Percentiles rank a stretch among this genome's conserved stretches.
Evolutionary conservation across 2,113 vertebrate genomes (phyloP).

Genomic region (Onychorhynchus coronatus): DNA sequence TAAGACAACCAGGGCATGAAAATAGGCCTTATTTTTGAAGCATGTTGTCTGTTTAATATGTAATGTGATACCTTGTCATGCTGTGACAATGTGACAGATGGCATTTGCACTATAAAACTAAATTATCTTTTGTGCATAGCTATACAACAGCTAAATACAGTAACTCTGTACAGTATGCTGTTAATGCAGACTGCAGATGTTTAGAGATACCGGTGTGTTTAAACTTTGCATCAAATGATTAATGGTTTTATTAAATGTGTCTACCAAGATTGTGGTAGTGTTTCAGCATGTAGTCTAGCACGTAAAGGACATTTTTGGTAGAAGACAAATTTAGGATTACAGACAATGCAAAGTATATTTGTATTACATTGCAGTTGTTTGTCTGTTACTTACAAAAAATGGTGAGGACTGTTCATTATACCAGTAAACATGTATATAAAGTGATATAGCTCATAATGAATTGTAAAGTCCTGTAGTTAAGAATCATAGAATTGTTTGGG

Average conservation of each 20-base stretch:
- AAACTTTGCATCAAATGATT: neutral
- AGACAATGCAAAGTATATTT: neutral
- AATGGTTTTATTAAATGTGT: neutral
- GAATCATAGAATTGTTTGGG: neutral
- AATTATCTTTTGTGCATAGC: constrained; percentile 74
- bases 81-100: constrained; percentile 73
- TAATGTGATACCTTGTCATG: constrained; percentile 75
- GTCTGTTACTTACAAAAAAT: neutral
- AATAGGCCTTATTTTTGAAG: constrained; percentile 60
- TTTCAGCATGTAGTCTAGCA: neutral
- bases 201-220: constrained; percentile 11
- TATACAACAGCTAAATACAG: constrained; percentile 57
- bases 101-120: constrained; percentile 64
- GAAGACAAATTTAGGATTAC: neutral
- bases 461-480: neutral
- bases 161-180: constrained; percentile 51
- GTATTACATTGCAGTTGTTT: neutral
- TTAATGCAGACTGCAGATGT: constrained; percentile 65
- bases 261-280: neutral
- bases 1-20: constrained; percentile 39
- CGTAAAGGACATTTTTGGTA: neutral
- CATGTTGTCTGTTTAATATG: constrained; percentile 73
- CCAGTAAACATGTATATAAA: neutral
- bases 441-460: neutral
- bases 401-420: neutral